Conservation (phyloP, 2,797 vertebrate genomes). For the Zalophus californianus region DNA sequence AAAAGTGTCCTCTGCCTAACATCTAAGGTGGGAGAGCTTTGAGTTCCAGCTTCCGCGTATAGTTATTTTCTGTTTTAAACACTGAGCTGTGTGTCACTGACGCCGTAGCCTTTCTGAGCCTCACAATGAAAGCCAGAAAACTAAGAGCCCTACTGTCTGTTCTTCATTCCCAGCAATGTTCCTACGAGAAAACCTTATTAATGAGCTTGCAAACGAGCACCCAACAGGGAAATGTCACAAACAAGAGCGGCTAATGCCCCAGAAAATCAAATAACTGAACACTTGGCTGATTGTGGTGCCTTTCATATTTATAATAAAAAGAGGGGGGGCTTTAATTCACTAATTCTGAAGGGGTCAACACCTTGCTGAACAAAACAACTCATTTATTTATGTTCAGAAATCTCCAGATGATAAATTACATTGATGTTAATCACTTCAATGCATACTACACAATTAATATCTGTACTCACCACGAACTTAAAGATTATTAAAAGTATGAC, state of each 20-base stretch:
- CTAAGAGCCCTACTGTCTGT: conserved; percentile 35
- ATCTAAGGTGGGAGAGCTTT: conserved; percentile 55
- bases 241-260: conserved; percentile 90
- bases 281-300: conserved; percentile 86
- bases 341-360: conserved; percentile 88
- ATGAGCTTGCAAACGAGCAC: conserved; percentile 90
- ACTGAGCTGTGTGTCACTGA: conserved; percentile 35
- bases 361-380: conserved; percentile 90
- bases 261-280: conserved; percentile 90
- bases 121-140: conserved; percentile 66
- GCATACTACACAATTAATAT: conserved; percentile 87
- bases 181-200: conserved; percentile 89
- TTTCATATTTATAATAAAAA: conserved; percentile 86
- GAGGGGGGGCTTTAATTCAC: conserved; percentile 82
- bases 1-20: conserved; percentile 44
- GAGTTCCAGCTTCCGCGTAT: conserved; percentile 14
- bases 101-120: conserved; percentile 9
- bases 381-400: conserved; percentile 87
- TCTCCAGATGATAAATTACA: conserved; percentile 90
- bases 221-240: conserved; percentile 91
- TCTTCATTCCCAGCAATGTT: conserved; percentile 77
- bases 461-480: conserved; percentile 75
- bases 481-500: conserved; percentile 79
- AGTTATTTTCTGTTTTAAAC: conserved; percentile 72
- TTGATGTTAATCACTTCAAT: conserved; percentile 88